Evolutionary conservation across 1,140 invertebrate genomes (phyloP).

Genomic region (Aphelenchoides besseyi): DNA sequence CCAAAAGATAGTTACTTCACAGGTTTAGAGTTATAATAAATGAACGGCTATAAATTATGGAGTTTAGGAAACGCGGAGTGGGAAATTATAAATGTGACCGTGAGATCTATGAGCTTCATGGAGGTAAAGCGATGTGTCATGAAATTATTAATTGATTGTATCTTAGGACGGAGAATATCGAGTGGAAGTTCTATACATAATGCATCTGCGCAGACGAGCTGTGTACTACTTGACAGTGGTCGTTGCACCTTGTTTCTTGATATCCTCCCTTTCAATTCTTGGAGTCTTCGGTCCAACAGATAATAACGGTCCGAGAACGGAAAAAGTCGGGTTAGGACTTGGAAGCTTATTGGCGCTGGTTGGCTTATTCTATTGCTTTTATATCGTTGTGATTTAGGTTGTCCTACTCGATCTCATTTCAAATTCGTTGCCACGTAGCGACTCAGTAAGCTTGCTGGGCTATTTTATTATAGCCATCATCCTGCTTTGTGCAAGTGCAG

Average conservation of each 20-base stretch:
- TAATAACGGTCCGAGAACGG: slow-evolving; percentile 56
- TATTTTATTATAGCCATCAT: slow-evolving; percentile 59
- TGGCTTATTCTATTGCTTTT: no score
- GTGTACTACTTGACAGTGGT: slow-evolving; percentile 60
- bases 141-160: slow-evolving; percentile 23
- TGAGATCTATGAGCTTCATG: slow-evolving; percentile 51
- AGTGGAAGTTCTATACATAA: slow-evolving; percentile 55
- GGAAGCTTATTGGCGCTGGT: slow-evolving; percentile 55
- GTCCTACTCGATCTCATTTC: slow-evolving; percentile 57
- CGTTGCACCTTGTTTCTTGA: slow-evolving; percentile 57
- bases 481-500: slow-evolving; percentile 51
- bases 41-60: not conserved
- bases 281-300: slow-evolving; percentile 58
- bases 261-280: slow-evolving; percentile 54
- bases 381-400: no score
- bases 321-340: slow-evolving; percentile 58
- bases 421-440: slow-evolving; percentile 57
- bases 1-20: slow-evolving; percentile 50
- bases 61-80: slow-evolving; percentile 49
- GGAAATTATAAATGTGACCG: slow-evolving; percentile 56
- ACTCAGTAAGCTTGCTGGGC: slow-evolving; percentile 59
- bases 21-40: not conserved
- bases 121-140: slow-evolving; percentile 43
- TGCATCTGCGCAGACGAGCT: slow-evolving; percentile 54
- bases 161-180: slow-evolving; percentile 43